Evolutionary conservation across 2,888 invertebrate species (phyloP).

Genomic region (Drosophila seclusa): DNA sequence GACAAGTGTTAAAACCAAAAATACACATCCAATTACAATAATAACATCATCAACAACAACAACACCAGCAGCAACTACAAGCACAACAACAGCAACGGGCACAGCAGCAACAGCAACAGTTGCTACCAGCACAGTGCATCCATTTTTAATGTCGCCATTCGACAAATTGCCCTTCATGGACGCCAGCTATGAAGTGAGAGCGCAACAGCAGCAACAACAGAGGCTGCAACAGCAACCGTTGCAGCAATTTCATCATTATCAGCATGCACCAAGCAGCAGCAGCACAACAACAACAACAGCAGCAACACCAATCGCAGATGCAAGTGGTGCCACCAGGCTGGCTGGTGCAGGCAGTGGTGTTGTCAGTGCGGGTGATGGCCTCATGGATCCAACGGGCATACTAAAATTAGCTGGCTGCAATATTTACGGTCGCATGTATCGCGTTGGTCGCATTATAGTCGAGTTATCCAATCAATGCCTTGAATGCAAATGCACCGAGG

Average conservation of each 20-base stretch:
- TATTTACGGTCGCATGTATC: slow-evolving; percentile 95
- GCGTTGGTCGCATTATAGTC: slow-evolving; percentile 92
- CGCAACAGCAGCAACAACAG: slow-evolving; percentile 64
- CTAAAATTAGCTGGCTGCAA: slow-evolving; percentile 94
- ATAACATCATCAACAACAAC: slow-evolving; percentile 38
- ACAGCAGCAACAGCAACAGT: slow-evolving; percentile 20
- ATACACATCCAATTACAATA: slow-evolving; percentile 32
- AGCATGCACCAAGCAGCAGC: slow-evolving; percentile 64
- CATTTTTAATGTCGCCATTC: slow-evolving; percentile 82
- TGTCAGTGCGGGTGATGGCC: slow-evolving; percentile 39
- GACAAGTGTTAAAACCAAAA: slow-evolving; percentile 50
- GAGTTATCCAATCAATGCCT: slow-evolving; percentile 93
- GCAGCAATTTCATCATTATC: slow-evolving; percentile 76
- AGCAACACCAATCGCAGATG: slow-evolving; percentile 20
- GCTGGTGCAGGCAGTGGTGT: slow-evolving; percentile 1
- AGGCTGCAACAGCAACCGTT: slow-evolving; percentile 32
- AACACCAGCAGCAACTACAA: slow-evolving; percentile 22
- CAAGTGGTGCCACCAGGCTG: slow-evolving; percentile 6
- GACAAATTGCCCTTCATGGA: slow-evolving; percentile 84
- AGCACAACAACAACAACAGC: slow-evolving; percentile 24
- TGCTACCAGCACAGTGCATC: slow-evolving; percentile 64
- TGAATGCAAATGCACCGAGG: slow-evolving; percentile 94
- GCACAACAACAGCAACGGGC: slow-evolving; percentile 23
- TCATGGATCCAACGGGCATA: slow-evolving; percentile 86
- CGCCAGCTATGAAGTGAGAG: slow-evolving; percentile 82